These are phyloP conservation scores for Gallinago undulata DNA, from an alignment of 2,113 vertebrate genomes.

Conservation along the genomic window DNA sequence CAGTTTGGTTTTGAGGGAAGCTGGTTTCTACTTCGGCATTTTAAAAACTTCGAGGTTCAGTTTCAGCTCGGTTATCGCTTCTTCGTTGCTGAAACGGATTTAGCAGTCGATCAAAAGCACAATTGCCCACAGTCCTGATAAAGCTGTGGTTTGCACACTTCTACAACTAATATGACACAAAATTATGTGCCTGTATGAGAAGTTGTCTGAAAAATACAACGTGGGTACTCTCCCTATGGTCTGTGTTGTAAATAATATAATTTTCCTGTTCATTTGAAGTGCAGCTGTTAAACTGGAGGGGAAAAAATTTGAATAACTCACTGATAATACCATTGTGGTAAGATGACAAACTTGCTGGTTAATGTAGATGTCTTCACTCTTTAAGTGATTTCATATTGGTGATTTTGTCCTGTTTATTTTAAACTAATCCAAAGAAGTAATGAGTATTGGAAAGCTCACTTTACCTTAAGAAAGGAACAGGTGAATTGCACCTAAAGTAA, in stretches of 20 bases:
- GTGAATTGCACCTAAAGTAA: neutral
- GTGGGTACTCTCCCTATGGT: rapidly evolving
- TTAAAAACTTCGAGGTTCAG: neutral
- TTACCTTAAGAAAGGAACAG: neutral
- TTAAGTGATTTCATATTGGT: neutral
- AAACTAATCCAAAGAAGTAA: neutral
- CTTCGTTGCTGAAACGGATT: neutral
- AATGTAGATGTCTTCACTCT: neutral
- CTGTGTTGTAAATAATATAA: neutral
- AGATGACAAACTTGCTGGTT: neutral
- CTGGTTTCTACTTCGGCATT: neutral
- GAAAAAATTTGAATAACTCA: neutral
- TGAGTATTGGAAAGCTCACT: neutral
- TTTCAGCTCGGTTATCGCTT: neutral
- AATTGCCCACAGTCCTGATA: rapidly evolving
- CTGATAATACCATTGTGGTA: rapidly evolving
- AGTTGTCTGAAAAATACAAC: rapidly evolving
- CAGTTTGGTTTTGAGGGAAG: neutral
- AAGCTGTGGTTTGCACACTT: neutral
- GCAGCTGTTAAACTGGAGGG: neutral
- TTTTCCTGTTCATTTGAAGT: neutral
- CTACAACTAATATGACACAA: rapidly evolving
- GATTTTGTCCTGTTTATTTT: neutral
- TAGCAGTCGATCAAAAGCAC: neutral
- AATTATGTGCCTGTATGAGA: neutral